phyloP scores from a whole-genome alignment of 2,113 vertebrate genomes.

The Cairina moschata region DNA sequence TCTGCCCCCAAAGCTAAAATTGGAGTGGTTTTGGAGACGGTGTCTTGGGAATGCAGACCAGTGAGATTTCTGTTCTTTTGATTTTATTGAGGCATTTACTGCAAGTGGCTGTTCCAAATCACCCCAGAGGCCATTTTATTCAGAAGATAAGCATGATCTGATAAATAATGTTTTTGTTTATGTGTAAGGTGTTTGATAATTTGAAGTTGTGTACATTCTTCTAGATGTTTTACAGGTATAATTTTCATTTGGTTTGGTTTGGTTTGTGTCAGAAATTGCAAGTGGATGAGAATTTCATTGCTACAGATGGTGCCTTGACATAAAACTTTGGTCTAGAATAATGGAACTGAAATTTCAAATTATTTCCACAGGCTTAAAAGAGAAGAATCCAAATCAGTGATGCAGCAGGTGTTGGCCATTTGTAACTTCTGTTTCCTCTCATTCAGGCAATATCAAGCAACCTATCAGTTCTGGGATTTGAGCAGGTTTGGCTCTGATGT shows the following conservation, averaged over 20 bases:
- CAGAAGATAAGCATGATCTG: background rate
- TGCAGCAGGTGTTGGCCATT: conserved; percentile 15
- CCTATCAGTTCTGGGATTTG: background rate
- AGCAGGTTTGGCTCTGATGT: background rate
- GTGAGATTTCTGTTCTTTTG: background rate
- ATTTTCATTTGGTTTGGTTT: background rate
- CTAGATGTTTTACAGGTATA: background rate
- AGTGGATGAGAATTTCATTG: background rate
- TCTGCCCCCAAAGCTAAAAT: rapidly evolving
- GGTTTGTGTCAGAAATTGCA: background rate
- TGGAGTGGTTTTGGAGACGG: background rate
- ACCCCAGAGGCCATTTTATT: background rate
- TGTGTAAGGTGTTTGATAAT: background rate
- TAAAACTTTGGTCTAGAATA: conserved; percentile 22
- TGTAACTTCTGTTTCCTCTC: background rate
- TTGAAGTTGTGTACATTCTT: background rate
- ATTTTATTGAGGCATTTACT: background rate
- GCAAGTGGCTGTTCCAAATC: background rate
- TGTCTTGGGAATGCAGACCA: background rate
- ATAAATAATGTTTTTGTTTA: background rate
- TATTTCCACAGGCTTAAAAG: background rate
- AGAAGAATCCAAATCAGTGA: background rate
- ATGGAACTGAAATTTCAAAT: conserved; percentile 13
- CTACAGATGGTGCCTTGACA: conserved; percentile 28
- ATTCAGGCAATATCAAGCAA: background rate